Conservation (phyloP, 1,140 invertebrate species). For the Aphis craccivora region DNA sequence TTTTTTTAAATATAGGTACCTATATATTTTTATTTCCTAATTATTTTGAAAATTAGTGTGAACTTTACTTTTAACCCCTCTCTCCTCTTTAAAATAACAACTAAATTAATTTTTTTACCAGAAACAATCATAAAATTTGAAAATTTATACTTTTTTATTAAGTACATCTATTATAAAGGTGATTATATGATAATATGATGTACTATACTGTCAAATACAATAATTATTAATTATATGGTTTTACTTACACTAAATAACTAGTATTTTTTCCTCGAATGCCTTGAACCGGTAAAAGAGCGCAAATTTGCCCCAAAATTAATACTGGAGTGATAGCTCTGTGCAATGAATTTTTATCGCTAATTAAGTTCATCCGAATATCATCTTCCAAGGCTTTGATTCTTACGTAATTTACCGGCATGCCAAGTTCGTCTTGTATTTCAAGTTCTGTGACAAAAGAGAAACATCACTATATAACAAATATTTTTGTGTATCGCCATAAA, state of each 20-base stretch:
- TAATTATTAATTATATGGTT: neutral
- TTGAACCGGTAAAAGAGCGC: conserved; percentile 66
- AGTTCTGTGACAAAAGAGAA: neutral
- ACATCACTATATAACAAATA: neutral
- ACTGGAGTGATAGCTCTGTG: conserved; percentile 65
- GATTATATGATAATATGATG: neutral
- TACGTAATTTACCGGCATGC: neutral
- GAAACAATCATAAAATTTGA: too few species aligned
- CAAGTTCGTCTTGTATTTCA: neutral
- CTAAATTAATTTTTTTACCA: too few species aligned
- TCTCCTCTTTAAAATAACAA: too few species aligned
- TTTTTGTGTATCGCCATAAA: neutral
- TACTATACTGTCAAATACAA: neutral
- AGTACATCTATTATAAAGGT: too few species aligned
- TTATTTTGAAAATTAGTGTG: neutral
- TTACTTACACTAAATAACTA: conserved; percentile 64
- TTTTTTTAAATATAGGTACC: neutral
- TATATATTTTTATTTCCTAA: neutral
- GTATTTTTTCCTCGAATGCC: conserved; percentile 64
- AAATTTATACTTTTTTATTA: too few species aligned
- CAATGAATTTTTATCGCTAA: conserved; percentile 62
- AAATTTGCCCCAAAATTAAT: conserved; percentile 66
- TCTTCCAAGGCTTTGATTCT: conserved; percentile 30
- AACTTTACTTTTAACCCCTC: too few species aligned
- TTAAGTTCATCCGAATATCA: neutral